Percentiles rank a stretch among this genome's conserved stretches.
phyloP scores from a whole-genome alignment of 2,113 vertebrate genomes.

The Athene cunicularia region DNA sequence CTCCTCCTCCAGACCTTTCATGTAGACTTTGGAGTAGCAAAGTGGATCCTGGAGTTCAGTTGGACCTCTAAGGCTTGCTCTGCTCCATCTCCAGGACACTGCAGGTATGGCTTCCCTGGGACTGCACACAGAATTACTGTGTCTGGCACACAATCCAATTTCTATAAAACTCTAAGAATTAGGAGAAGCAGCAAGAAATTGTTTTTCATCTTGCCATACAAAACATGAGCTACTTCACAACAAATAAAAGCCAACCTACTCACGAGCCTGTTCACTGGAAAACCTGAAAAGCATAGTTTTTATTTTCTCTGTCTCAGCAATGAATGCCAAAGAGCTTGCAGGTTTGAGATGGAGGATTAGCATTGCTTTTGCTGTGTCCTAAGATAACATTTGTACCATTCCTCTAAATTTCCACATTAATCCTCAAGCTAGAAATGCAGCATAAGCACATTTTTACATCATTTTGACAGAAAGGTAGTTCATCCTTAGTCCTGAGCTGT shows the following conservation, averaged over 20 bases:
- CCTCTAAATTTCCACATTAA: background rate
- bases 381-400: background rate
- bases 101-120: background rate
- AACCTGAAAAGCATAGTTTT: background rate
- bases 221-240: background rate
- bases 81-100: background rate
- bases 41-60: background rate
- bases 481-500: background rate
- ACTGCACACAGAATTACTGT: rapidly evolving
- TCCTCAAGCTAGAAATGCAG: background rate
- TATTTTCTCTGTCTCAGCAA: background rate
- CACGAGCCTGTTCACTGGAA: rapidly evolving
- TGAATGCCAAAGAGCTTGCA: background rate
- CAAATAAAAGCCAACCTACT: background rate
- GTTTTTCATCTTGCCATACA: background rate
- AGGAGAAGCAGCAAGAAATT: background rate
- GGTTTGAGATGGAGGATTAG: background rate
- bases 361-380: background rate
- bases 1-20: background rate
- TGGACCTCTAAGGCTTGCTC: background rate
- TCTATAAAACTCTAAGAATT: background rate
- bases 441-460: background rate
- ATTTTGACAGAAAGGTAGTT: background rate
- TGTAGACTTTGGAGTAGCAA: background rate
- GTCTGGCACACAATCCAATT: rapidly evolving